A percentile compares a stretch with the other conserved stretches of the same genome.
Evolutionary conservation across 1,140 invertebrate genomes (phyloP).

Genomic region (Chlorops oryzae): DNA sequence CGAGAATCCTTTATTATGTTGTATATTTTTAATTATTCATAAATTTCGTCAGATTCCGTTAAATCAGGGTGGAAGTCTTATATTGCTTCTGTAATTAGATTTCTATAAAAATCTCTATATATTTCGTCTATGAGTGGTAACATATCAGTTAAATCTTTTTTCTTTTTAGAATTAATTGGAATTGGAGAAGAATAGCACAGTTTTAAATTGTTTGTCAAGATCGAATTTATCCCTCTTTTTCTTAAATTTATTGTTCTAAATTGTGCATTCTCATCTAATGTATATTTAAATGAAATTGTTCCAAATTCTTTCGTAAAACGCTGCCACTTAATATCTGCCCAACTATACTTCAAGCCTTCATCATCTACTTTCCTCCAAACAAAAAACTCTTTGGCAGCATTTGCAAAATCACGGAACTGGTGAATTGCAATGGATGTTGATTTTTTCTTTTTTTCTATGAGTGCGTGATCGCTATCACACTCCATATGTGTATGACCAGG

Average conservation of each 20-base stretch:
- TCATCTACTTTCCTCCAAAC: conserved; percentile 3
- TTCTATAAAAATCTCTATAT: conserved; percentile 7
- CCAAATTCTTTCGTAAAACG: conserved; percentile 6
- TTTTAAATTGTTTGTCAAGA: not conserved
- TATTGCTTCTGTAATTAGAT: not conserved
- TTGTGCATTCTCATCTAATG: conserved; percentile 3
- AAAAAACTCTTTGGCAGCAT: conserved; percentile 4
- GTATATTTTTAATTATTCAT: conserved; percentile 1
- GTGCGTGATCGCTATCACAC: conserved; percentile 30
- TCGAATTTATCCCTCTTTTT: conserved; percentile 5
- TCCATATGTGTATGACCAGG: conserved; percentile 39
- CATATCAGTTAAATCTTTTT: conserved; percentile 7
- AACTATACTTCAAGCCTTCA: conserved; percentile 2
- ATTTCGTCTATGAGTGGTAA: conserved; percentile 2
- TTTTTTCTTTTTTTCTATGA: conserved; percentile 34
- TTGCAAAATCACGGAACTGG: conserved; percentile 15
- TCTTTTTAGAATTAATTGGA: conserved; percentile 10
- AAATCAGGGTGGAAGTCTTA: conserved; percentile 8
- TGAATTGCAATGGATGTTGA: conserved; percentile 16
- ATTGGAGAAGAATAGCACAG: not conserved
- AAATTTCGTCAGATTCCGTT: conserved; percentile 6
- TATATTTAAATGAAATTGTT: not conserved
- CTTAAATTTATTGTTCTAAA: conserved; percentile 5
- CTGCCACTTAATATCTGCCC: conserved; percentile 9
- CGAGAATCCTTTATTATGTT: not conserved